These are phyloP conservation scores for Grantiella picta DNA, from an alignment of 2,113 vertebrate species.

Conservation along the genomic window DNA sequence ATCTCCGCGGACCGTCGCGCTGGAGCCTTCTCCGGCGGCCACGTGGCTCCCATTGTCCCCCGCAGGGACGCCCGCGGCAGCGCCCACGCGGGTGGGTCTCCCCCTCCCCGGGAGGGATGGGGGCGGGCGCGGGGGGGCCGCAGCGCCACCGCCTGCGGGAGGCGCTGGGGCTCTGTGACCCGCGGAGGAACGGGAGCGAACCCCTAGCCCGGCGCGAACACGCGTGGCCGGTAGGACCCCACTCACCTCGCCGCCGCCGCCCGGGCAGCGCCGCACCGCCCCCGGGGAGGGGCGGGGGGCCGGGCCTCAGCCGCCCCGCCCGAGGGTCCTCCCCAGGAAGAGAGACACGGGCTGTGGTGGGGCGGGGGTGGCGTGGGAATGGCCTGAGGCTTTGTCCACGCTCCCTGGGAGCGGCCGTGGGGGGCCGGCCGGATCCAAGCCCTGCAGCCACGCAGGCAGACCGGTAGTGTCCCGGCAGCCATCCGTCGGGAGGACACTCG, in stretches of 20 bases:
- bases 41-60: constrained; percentile 27
- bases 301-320: not conserved
- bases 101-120: no score
- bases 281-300: not conserved
- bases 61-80: not conserved
- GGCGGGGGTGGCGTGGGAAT: not conserved
- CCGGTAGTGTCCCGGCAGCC: not conserved
- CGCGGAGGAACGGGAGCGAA: not conserved
- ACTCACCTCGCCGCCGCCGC: not conserved
- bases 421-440: not conserved
- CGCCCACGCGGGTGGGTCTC: not conserved
- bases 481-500: not conserved
- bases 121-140: not conserved
- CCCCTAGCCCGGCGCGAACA: not conserved
- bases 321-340: not conserved
- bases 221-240: not conserved
- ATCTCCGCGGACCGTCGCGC: not conserved
- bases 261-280: not conserved
- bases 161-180: not conserved
- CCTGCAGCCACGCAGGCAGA: not conserved
- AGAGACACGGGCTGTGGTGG: not conserved
- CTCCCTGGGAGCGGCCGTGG: not conserved
- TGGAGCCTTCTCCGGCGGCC: not conserved
- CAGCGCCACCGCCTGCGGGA: not conserved
- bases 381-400: not conserved